These are phyloP conservation scores for Geococcyx californianus DNA, from an alignment of 2,113 vertebrate genomes.

Conservation along the genomic window DNA sequence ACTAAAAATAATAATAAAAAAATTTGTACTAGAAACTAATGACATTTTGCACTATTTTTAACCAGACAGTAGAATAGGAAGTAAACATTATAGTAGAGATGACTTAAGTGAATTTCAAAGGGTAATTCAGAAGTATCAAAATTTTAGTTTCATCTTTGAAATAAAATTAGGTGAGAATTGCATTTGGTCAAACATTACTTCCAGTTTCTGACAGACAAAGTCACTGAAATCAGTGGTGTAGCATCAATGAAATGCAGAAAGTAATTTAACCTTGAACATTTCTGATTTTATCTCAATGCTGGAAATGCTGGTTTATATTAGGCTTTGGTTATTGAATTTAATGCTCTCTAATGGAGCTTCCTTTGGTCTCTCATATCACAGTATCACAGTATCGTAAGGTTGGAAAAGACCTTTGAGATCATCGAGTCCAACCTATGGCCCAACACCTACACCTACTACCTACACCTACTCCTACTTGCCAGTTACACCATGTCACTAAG, in stretches of 20 bases:
- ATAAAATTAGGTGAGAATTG: not conserved
- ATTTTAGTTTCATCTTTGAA: not conserved
- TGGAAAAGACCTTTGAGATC: too few relatives aligned
- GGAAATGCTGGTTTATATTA: not conserved
- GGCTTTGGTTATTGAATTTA: not conserved
- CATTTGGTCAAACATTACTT: not conserved
- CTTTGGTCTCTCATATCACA: not conserved
- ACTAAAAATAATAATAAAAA: not conserved
- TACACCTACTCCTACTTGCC: too few relatives aligned
- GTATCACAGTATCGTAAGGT: too few relatives aligned
- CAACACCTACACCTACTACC: too few relatives aligned
- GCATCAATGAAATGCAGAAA: not conserved
- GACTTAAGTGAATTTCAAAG: not conserved
- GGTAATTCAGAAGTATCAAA: not conserved
- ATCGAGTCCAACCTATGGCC: too few relatives aligned
- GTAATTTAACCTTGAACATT: not conserved
- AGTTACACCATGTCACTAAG: too few relatives aligned
- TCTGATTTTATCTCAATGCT: not conserved
- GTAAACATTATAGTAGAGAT: not conserved
- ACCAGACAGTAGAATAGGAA: not conserved
- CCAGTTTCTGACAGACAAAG: not conserved
- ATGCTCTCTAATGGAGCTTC: not conserved
- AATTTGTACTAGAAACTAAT: not conserved
- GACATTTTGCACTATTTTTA: not conserved
- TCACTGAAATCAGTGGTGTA: not conserved